Evolutionary conservation across 1,140 invertebrate genomes (phyloP).

Genomic region (Drosophila seguyi): DNA sequence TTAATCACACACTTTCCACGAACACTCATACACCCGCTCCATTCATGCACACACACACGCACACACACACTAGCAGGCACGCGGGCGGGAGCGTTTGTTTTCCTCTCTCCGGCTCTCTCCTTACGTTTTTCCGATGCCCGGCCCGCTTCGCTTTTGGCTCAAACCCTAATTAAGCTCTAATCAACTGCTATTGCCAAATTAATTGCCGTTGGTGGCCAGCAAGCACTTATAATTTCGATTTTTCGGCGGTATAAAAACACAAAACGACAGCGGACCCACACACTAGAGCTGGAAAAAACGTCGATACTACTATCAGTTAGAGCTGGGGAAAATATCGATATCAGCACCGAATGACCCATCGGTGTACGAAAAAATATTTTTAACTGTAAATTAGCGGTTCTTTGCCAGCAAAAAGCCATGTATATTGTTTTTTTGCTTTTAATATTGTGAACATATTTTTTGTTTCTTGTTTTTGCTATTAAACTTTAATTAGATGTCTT

Average conservation of each 20-base stretch:
- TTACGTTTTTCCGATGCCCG: slow-evolving; percentile 32
- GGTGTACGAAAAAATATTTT: no score
- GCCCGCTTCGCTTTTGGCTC: slow-evolving; percentile 1
- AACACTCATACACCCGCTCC: slow-evolving; percentile 39
- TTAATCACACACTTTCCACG: slow-evolving; percentile 73
- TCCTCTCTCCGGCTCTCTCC: slow-evolving; percentile 28
- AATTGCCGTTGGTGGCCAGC: slow-evolving; percentile 8
- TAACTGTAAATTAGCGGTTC: no score
- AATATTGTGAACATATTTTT: no score
- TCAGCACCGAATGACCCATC: no score
- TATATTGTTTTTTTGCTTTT: no score
- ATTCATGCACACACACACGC: slow-evolving; percentile 28
- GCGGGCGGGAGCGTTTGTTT: slow-evolving; percentile 48
- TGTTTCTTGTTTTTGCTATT: no score
- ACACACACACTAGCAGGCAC: slow-evolving; percentile 25
- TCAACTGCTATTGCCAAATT: slow-evolving; percentile 12
- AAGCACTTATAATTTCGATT: slow-evolving; percentile 54
- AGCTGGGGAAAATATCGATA: no score
- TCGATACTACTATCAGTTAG: not conserved
- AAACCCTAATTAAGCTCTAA: not conserved
- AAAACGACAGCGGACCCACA: not conserved
- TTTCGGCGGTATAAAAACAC: slow-evolving; percentile 5
- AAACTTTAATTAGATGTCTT: no score
- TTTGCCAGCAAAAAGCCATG: no score
- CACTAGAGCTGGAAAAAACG: not conserved